Evolutionary conservation across 1,140 invertebrate genomes (phyloP).

Genomic region (Anagrus nilaparvatae): DNA sequence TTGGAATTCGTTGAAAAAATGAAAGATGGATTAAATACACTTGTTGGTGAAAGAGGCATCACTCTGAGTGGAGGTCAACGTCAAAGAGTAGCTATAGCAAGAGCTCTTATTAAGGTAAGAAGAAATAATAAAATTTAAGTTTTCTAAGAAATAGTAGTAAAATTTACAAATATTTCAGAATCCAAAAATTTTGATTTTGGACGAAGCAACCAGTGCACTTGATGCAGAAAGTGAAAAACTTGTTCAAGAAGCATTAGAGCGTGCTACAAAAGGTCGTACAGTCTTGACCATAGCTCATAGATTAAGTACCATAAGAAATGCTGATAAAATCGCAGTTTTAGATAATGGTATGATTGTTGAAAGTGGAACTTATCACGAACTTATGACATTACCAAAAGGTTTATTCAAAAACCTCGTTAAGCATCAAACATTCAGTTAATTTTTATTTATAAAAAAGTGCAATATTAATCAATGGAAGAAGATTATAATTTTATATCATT

Average conservation of each 20-base stretch:
- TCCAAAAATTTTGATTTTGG: conserved; percentile 72
- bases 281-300: conserved; percentile 89
- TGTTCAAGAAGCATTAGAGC: conserved; percentile 78
- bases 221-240: conserved; percentile 83
- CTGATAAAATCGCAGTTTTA: conserved; percentile 83
- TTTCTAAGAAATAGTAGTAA: neutral
- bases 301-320: conserved; percentile 84
- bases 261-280: conserved; percentile 72
- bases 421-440: conserved; percentile 51
- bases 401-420: conserved; percentile 55
- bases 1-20: conserved; percentile 67
- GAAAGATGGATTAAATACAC: conserved; percentile 62
- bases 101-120: conserved; percentile 73
- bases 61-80: conserved; percentile 80
- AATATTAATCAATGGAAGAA: no score
- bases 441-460: neutral
- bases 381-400: conserved; percentile 49
- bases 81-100: conserved; percentile 80
- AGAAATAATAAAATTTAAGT: neutral
- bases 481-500: no score
- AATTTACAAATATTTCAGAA: conserved; percentile 46
- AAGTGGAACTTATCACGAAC: conserved; percentile 64
- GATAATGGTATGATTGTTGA: conserved; percentile 74
- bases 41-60: conserved; percentile 71
- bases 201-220: conserved; percentile 86